Conservation (phyloP, 2,888 invertebrate genomes). For the Drosophila putrida region DNA sequence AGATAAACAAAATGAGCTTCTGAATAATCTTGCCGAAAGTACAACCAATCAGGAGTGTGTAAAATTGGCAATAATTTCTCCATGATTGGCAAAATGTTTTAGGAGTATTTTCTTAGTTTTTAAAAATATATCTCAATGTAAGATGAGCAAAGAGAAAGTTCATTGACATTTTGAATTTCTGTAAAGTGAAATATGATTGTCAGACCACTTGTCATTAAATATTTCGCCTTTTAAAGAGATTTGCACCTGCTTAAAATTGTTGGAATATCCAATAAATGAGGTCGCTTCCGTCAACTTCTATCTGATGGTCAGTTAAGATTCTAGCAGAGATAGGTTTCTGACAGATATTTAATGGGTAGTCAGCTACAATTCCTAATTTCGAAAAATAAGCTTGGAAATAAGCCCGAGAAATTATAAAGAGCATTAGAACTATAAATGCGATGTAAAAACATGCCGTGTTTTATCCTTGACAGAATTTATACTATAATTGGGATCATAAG, state of each 20-base stretch:
- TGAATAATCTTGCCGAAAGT: too few relatives aligned
- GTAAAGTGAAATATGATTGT: not conserved
- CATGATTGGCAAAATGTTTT: too few relatives aligned
- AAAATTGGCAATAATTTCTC: too few relatives aligned
- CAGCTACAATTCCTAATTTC: not conserved
- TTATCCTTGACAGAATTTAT: not conserved
- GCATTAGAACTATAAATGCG: too few relatives aligned
- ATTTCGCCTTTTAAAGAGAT: not conserved
- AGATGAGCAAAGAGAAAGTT: not conserved
- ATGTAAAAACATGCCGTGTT: not conserved
- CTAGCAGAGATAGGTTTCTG: not conserved
- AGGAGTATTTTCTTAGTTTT: too few relatives aligned
- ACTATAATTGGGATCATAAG: not conserved
- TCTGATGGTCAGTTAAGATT: not conserved
- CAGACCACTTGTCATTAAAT: not conserved
- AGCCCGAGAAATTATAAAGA: too few relatives aligned
- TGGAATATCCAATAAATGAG: not conserved
- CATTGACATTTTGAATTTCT: not conserved
- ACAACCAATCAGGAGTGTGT: too few relatives aligned
- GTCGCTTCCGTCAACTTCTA: not conserved
- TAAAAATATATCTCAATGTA: not conserved
- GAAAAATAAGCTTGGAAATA: not conserved
- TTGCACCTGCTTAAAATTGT: constrained; percentile 5
- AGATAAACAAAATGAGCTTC: too few relatives aligned
- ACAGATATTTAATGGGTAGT: not conserved